Evolutionary conservation across 2,888 invertebrate species (phyloP).

Genomic region (Drosophila setosimentum): DNA sequence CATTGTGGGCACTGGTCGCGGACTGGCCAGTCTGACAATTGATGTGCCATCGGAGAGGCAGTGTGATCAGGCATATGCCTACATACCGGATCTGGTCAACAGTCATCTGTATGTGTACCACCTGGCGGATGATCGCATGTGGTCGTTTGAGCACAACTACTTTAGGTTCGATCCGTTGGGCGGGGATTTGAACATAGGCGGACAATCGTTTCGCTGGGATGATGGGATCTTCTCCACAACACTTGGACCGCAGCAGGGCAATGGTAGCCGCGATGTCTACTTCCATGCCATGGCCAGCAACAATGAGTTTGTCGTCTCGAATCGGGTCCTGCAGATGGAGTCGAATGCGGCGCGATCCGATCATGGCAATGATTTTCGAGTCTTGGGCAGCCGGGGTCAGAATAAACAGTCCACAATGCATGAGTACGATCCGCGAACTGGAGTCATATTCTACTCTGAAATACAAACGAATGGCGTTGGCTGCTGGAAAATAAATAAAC

Average conservation of each 20-base stretch:
- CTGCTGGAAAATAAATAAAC: slow-evolving; percentile 89
- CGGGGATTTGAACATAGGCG: slow-evolving; percentile 89
- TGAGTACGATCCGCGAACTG: slow-evolving; percentile 87
- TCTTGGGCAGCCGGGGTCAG: slow-evolving; percentile 88
- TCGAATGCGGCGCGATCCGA: slow-evolving; percentile 86
- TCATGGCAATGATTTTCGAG: slow-evolving; percentile 87
- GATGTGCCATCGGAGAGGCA: slow-evolving; percentile 86
- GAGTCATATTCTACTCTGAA: slow-evolving; percentile 89
- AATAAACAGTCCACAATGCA: slow-evolving; percentile 90
- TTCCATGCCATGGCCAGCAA: slow-evolving; percentile 92
- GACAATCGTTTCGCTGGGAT: slow-evolving; percentile 91
- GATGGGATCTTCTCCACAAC: slow-evolving; percentile 92
- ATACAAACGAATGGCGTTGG: slow-evolving; percentile 90
- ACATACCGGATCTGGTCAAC: slow-evolving; percentile 87
- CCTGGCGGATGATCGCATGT: slow-evolving; percentile 86
- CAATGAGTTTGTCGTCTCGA: slow-evolving; percentile 90
- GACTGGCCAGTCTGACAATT: slow-evolving; percentile 89
- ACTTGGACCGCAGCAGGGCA: slow-evolving; percentile 86
- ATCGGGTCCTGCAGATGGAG: slow-evolving; percentile 87
- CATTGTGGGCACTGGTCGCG: slow-evolving; percentile 85
- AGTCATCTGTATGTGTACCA: slow-evolving; percentile 84
- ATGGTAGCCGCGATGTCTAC: slow-evolving; percentile 88
- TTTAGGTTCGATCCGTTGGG: slow-evolving; percentile 90
- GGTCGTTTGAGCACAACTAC: slow-evolving; percentile 91
- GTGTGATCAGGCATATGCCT: slow-evolving; percentile 89